phyloP scores from a whole-genome alignment of 1,140 invertebrate genomes.

The Platorchestia sp. region DNA sequence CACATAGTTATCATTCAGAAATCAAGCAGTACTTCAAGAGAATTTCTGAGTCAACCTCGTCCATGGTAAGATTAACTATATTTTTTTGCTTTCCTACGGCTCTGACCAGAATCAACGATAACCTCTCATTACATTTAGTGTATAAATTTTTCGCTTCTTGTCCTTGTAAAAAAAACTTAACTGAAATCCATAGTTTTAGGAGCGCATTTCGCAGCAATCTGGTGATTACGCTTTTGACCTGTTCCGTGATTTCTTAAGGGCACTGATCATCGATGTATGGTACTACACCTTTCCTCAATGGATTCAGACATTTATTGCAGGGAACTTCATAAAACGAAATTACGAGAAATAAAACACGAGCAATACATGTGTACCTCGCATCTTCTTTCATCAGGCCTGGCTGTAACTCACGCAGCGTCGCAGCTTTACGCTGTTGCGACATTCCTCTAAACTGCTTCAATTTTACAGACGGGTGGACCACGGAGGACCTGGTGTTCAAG shows the following conservation, averaged over 20 bases:
- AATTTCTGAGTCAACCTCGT: neutral
- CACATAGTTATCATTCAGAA: neutral
- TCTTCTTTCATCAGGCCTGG: too few relatives aligned
- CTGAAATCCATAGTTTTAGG: neutral
- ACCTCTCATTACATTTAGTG: neutral
- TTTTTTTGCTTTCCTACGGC: neutral
- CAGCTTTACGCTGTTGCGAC: neutral
- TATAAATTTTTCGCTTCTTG: neutral
- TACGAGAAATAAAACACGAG: too few relatives aligned
- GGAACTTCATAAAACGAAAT: too few relatives aligned
- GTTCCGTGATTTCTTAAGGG: neutral
- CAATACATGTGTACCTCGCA: too few relatives aligned
- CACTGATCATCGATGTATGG: neutral
- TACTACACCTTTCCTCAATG: neutral
- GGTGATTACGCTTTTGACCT: neutral
- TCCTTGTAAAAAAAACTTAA: neutral
- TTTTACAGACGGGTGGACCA: slow-evolving; percentile 90
- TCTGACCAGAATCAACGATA: neutral
- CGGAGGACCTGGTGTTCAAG: slow-evolving; percentile 91
- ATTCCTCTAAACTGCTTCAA: neutral
- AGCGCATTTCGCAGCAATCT: neutral
- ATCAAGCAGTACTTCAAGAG: neutral
- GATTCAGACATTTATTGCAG: too few relatives aligned
- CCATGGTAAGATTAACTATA: neutral
- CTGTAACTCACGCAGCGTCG: neutral